Evolutionary conservation across 92 coral and sea anemone species (phyloP), one percentile per base, ranked within the genome.

Genomic region (Siderastrea siderea): DNA sequence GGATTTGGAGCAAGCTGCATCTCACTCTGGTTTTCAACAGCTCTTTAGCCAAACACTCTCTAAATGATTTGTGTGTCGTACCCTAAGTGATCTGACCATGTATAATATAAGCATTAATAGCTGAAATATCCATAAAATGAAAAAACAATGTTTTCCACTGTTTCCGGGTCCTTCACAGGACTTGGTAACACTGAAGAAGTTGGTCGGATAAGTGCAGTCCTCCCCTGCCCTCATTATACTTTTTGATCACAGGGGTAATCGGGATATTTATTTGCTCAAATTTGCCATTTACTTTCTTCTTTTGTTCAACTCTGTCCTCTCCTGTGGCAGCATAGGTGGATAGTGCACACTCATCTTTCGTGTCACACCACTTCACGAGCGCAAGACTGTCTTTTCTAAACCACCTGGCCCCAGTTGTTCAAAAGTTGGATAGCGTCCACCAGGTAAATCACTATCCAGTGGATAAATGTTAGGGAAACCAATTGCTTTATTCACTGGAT

Each of bases 111-210:
- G 77, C 74, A 78, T 86, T 86, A n/a, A 68, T 63, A 17, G 64
- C 78, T 17, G 75, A 43, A 69, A 77, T 53, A 77, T 85, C 84
- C 68, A 76, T 55, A 69, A 77, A 85, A 53, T 85, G 90, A 15
- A 87, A 80, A 80, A 87, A 80, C 81, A 79, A 73, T 19, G 91
- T 87, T 61, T 87, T 80, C 80, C 92, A 88, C 92, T 77, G 82
- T 61, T 87, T 80, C 80, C 88, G n/a, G n/a, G 80, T 87, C 59
- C 84, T 86, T 68, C 64, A 47, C 78, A 86, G 48, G 38, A 79
- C 74, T 78, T 53, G 17, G 19, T 88, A 88, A 43, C 54, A 82
- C 47, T 88, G 88, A 15, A 87, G 77, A 47, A 88, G 84, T 49
- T 88, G 92, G 54, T 88, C 88, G 7, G 88, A 82, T 51, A 75